Conservation (phyloP, 2,797 vertebrate species). For the Discoglossus pictus region DNA sequence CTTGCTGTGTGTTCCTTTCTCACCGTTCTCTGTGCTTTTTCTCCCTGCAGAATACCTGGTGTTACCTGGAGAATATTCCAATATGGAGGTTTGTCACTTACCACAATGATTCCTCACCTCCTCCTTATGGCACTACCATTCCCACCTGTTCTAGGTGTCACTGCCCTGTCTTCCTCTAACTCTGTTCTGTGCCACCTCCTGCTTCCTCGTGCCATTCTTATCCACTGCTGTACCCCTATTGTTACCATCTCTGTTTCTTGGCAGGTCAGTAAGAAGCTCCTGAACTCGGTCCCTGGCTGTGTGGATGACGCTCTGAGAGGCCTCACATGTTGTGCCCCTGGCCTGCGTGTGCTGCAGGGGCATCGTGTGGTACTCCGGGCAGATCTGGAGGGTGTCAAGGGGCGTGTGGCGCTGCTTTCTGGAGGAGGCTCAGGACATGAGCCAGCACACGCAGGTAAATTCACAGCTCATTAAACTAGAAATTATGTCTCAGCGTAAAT, state of each 20-base stretch:
- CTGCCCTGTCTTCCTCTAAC: background rate
- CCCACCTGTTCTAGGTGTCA: background rate
- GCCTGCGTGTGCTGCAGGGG: conserved; percentile 76
- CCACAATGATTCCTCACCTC: background rate
- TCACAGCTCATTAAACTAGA: too few relatives aligned
- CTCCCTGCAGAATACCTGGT: background rate
- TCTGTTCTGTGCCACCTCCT: too few relatives aligned
- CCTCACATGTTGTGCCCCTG: conserved; percentile 69
- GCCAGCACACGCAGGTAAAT: conserved; percentile 90
- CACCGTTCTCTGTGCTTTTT: background rate
- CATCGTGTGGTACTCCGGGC: conserved; percentile 82
- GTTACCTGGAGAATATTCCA: background rate
- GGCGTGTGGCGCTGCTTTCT: conserved; percentile 83
- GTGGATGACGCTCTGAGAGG: conserved; percentile 85
- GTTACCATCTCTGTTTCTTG: background rate
- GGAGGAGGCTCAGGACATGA: conserved; percentile 94
- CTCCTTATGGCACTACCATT: background rate
- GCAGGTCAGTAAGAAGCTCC: conserved; percentile 81
- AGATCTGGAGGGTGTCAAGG: conserved; percentile 73
- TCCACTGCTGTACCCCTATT: too few relatives aligned
- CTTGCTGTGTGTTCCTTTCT: too few relatives aligned
- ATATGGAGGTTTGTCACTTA: conserved; percentile 30
- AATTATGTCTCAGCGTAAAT: too few relatives aligned
- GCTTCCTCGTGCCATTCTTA: too few relatives aligned
- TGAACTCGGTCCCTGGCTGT: conserved; percentile 77